Conservation (phyloP, 2,113 vertebrate species). For the Oreotragus oreotragus region DNA sequence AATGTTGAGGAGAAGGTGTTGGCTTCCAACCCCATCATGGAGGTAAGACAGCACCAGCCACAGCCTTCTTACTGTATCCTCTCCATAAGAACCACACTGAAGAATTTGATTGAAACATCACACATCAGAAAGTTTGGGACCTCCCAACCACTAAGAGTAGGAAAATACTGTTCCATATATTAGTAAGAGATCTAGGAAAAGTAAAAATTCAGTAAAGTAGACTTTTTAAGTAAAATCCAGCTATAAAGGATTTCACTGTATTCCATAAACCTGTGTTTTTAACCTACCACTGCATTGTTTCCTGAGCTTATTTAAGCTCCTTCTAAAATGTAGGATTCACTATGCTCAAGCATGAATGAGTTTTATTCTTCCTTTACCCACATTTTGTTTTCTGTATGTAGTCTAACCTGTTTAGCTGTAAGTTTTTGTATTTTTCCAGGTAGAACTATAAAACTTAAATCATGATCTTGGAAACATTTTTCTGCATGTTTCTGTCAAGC, state of each 20-base stretch:
- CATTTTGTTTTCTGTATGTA: not conserved
- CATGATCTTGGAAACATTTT: not conserved
- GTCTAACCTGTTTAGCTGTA: not conserved
- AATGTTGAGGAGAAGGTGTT: slow-evolving; percentile 97
- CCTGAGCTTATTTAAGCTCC: not conserved
- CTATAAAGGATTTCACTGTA: not conserved
- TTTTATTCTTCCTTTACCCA: not conserved
- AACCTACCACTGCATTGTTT: not conserved
- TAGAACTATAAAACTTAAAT: slow-evolving; percentile 2
- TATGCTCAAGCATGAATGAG: not conserved
- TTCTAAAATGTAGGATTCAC: not conserved
- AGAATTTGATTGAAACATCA: not conserved
- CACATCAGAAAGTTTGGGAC: not conserved
- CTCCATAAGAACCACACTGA: not conserved
- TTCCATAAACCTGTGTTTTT: not conserved
- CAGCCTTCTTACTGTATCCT: not conserved
- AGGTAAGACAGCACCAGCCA: slow-evolving; percentile 84
- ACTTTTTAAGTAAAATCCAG: not conserved
- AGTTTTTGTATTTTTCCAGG: not conserved
- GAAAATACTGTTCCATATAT: not conserved
- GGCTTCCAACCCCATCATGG: slow-evolving; percentile 99
- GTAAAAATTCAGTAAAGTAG: not conserved
- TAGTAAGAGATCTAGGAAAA: not conserved
- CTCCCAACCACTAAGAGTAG: not conserved
- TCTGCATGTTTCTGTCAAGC: not conserved